Evolutionary conservation across 2,888 invertebrate genomes (phyloP).

Genomic region (Dryocosmus kuriphilus): DNA sequence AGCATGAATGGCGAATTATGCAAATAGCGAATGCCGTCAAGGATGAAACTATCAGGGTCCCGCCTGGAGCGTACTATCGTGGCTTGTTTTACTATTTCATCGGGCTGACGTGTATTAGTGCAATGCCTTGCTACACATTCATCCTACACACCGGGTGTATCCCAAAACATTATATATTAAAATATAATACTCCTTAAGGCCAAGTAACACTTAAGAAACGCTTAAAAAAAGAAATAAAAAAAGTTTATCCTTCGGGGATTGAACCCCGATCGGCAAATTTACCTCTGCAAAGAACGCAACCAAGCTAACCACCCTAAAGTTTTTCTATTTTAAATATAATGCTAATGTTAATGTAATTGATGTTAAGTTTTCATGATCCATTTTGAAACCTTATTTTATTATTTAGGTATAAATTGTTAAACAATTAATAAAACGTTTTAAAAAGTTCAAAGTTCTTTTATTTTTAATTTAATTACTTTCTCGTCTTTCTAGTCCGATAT

Average conservation of each 20-base stretch:
- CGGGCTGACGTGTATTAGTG: slow-evolving; percentile 14
- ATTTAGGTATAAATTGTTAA: no score
- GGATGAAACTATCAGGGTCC: slow-evolving; percentile 65
- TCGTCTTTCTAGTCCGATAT: no score
- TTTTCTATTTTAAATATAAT: neutral
- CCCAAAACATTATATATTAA: neutral
- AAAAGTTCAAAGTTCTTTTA: no score
- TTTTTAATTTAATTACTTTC: no score
- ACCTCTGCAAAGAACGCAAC: no score
- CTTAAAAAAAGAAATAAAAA: neutral
- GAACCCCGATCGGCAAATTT: neutral
- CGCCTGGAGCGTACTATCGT: slow-evolving; percentile 59
- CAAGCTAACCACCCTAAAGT: neutral
- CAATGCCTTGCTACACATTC: slow-evolving; percentile 39
- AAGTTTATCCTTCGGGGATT: neutral
- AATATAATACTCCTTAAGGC: neutral
- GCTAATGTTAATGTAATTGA: no score
- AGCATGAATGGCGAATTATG: slow-evolving; percentile 66
- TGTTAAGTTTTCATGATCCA: no score
- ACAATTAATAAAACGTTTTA: no score
- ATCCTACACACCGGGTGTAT: slow-evolving; percentile 47
- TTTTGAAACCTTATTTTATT: no score
- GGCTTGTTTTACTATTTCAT: slow-evolving; percentile 33
- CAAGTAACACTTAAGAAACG: no score
- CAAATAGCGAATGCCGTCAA: slow-evolving; percentile 64